Percentiles rank a stretch among this genome's conserved stretches.
These are phyloP conservation scores for Carapus acus DNA, from an alignment of 2,797 vertebrate genomes.

Conservation along the genomic window DNA sequence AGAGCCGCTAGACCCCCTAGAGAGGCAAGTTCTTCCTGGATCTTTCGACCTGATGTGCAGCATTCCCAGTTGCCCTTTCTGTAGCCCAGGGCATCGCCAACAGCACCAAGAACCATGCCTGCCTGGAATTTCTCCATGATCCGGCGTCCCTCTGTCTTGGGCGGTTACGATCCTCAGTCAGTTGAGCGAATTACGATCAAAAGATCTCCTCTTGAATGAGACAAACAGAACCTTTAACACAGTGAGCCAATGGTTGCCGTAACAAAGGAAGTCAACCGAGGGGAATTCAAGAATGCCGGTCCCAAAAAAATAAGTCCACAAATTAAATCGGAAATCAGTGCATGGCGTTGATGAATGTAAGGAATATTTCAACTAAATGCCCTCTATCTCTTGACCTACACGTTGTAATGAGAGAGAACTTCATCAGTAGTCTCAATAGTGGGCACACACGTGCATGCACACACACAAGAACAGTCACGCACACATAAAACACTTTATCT, in stretches of 20 bases:
- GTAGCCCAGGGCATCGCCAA: constrained; percentile 87
- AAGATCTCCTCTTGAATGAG: constrained; percentile 6
- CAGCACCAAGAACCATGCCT: constrained; percentile 82
- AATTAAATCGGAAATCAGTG: not conserved
- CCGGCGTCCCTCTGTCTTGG: not conserved
- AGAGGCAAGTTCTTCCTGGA: constrained; percentile 81
- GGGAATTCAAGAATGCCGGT: no score
- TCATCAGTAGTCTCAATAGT: constrained; percentile 21
- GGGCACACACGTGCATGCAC: constrained; percentile 13
- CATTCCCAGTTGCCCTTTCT: constrained; percentile 78
- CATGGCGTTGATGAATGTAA: not conserved
- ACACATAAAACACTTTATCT: constrained; percentile 67
- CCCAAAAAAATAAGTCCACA: not conserved
- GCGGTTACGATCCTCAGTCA: not conserved
- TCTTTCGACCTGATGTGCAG: constrained; percentile 75
- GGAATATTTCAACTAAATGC: not conserved
- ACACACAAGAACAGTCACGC: no score
- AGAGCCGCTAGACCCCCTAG: constrained; percentile 79
- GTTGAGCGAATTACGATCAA: not conserved
- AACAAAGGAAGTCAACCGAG: not conserved
- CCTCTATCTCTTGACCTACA: not conserved
- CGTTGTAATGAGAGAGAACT: not conserved
- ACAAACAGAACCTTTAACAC: not conserved
- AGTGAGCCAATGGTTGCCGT: constrained; percentile 4
- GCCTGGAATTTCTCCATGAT: constrained; percentile 92